Evolutionary conservation across 2,797 vertebrate genomes (phyloP), one percentile per base, ranked within the genome.

Genomic region (Prionace glauca): DNA sequence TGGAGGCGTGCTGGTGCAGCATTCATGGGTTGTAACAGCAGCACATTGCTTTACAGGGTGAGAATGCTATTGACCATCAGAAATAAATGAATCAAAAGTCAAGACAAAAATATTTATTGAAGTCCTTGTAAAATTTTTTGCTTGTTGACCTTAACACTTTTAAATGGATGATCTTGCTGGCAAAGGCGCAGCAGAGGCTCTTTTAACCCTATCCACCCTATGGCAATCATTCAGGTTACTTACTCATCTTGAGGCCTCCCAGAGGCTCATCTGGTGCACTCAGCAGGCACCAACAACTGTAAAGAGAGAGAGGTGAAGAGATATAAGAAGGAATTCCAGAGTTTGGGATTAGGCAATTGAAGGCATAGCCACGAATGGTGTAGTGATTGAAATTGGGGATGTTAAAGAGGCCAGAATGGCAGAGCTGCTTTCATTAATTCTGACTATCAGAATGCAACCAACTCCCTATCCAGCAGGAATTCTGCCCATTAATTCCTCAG

Each of bases 1-100:
- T 0, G 98, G 99, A 29, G 99, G 98, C 24, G 99, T 99, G 71
- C 97, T 99, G 96, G 98, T 99, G 96, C 98, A 98, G 90, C 98
- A 96, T 96, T 97, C 98, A 95, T 99, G 99, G 99, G 98, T 99
- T 90, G 97, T 99, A 96, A 99, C 99, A 0, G 99, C 99, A 0
- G 99, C 99, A 24, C 99, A 99, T 96, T 99, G 99, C 97, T 99
- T 99, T 50, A 96, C 97, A 0, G 98, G 99, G 99, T 99, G 97
- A 16, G 98, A 96, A 65, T 93, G 36, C 29, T 56, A 50, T 60
- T 69, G 18, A n/a, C 67, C 1, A 56, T 41, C 45, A 69, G 65
- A 65, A 92, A 36, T 67, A 22, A 67, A 32, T 36, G n/a, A 24
- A 36, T 67, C 90, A 92, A 92, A 91, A 36, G 62, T 62, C 14